Evolutionary conservation across 2,888 invertebrate species (phyloP).

Genomic region (Argyra leucocephala): DNA sequence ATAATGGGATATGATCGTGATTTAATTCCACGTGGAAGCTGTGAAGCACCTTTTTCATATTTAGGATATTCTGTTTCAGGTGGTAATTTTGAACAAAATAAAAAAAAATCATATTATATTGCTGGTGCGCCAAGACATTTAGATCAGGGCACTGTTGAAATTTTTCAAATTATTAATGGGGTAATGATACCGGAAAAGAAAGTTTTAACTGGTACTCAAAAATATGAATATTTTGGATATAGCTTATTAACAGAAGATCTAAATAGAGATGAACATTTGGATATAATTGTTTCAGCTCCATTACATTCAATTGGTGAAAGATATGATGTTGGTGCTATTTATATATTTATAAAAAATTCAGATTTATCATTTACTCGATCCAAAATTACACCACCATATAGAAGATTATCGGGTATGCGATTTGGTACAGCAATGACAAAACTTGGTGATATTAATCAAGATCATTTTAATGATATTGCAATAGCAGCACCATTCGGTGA

Average conservation of each 20-base stretch:
- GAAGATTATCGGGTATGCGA: conserved; percentile 20
- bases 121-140: conserved; percentile 27
- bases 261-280: conserved; percentile 50
- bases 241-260: conserved; percentile 49
- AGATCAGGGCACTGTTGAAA: conserved; percentile 25
- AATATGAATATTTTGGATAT: conserved; percentile 54
- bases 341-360: conserved; percentile 27
- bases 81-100: conserved; percentile 23
- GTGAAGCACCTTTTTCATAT: conserved; percentile 30
- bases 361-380: conserved; percentile 21
- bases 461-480: conserved; percentile 52
- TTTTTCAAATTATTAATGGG: too few relatives aligned
- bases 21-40: background rate
- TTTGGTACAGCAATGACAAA: conserved; percentile 26
- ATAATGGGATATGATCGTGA: conserved; percentile 20
- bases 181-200: background rate
- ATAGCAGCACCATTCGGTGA: conserved; percentile 54
- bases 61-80: conserved; percentile 29
- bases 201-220: conserved; percentile 37
- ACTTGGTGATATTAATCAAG: conserved; percentile 51
- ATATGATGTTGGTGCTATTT: conserved; percentile 31
- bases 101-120: conserved; percentile 24
- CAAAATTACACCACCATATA: conserved; percentile 18
- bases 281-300: conserved; percentile 56
- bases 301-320: conserved; percentile 23